These are phyloP conservation scores for Stichodactyla helianthus DNA, from an alignment of 64 coral and sea anemone genomes.

Conservation along the genomic window DNA sequence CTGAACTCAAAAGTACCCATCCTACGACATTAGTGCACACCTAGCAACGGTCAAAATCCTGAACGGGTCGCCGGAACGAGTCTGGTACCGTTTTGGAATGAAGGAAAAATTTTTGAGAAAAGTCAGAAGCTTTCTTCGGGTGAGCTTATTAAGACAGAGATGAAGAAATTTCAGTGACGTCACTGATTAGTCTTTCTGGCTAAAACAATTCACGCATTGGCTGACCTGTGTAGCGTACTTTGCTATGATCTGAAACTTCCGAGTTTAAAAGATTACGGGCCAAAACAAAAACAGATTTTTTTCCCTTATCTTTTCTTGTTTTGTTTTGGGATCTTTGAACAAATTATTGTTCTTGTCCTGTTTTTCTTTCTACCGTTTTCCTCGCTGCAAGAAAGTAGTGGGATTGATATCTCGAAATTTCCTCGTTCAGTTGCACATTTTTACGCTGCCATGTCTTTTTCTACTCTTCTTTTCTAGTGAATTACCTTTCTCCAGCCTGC, in stretches of 20 bases:
- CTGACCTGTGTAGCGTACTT: neutral
- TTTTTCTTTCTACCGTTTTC: no score
- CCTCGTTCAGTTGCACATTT: no score
- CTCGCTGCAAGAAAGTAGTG: no score
- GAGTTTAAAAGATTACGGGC: no score
- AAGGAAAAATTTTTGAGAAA: neutral
- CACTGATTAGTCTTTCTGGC: neutral
- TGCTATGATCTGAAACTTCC: neutral
- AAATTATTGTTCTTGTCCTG: no score
- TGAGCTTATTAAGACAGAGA: neutral
- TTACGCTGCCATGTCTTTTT: no score
- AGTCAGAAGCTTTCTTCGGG: conserved; percentile 1
- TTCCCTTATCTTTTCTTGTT: no score
- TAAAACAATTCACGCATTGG: neutral
- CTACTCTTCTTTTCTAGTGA: no score
- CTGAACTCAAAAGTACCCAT: neutral
- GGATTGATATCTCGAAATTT: no score
- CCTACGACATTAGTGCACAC: neutral
- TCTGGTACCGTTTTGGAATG: neutral
- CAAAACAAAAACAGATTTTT: no score
- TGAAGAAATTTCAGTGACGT: neutral
- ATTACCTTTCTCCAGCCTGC: no score
- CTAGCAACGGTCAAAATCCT: neutral
- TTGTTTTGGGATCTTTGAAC: no score
- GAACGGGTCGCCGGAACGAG: neutral